Evolutionary conservation across 1,140 invertebrate genomes (phyloP), one percentile per base, ranked within the genome.

Genomic region (Bombyx mandarina): DNA sequence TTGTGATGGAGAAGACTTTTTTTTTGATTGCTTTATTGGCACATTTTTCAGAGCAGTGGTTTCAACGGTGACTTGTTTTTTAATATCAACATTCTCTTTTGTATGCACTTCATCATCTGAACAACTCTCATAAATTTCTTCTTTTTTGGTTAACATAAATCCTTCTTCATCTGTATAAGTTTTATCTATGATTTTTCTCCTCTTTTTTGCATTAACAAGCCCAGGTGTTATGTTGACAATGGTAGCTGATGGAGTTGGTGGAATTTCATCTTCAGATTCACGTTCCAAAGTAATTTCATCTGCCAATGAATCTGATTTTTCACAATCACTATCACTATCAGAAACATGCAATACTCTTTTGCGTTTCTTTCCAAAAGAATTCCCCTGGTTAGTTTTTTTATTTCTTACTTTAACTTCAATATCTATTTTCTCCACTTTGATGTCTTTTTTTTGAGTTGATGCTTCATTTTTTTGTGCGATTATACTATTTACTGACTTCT

Each of bases 221-320:
- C 79, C 80, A 55, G 80, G 79, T 55, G 80, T 80, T 52, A 86
- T 82, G 69, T 85, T 86, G 22, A 87, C 61, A 49, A 66, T 79
- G 58, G 75, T 75, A 18, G 62, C 56, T 42, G 65, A 62, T 45
- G 85, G 85, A 56, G 85, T 88, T 22, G 77, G 75, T n/a, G 85
- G 85, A 53, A 88, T 88, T 63, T 88, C 85, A 73, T 88, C 82
- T 51, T 88, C 85, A 43, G 82, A 86, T 22, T 78, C 77, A 55
- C 65, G 52, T 54, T 69, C 57, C 22, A 52, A 58, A 60, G 54
- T 26, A 22, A 51, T 56, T 54, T 72, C 69, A 56, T 74, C 65
- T 12, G 55, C 63, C 69, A 81, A 79, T 54, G 78, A 75, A 69
- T 86, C 77, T 69, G 74, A 66, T 52, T 65, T 71, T 22, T 85